phyloP scores from a whole-genome alignment of 2,797 vertebrate genomes.

The Esox masquinongy region DNA sequence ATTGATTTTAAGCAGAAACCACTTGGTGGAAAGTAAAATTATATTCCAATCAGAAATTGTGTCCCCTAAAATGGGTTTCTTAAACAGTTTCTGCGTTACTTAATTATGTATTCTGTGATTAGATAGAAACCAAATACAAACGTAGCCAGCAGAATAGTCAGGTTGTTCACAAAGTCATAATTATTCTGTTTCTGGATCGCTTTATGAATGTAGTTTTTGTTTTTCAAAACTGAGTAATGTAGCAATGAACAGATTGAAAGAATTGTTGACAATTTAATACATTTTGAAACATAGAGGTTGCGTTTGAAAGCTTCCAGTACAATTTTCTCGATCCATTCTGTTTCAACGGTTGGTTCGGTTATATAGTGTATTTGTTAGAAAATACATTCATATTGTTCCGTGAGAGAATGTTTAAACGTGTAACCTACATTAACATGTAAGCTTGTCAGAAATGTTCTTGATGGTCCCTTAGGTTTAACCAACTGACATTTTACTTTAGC shows the following conservation, averaged over 20 bases:
- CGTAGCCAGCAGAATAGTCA: conserved; percentile 46
- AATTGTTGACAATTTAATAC: not conserved
- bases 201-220: not conserved
- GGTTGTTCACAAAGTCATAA: conserved; percentile 33
- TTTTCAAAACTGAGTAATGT: not conserved
- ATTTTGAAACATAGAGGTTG: conserved; percentile 10
- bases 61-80: conserved; percentile 13
- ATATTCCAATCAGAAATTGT: conserved; percentile 11
- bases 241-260: not conserved
- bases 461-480: conserved; percentile 16
- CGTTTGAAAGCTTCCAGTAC: conserved; percentile 36
- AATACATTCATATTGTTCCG: conserved; percentile 3
- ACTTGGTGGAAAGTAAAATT: not conserved
- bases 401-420: not conserved
- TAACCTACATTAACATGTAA: conserved; percentile 9
- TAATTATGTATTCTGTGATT: conserved; percentile 38
- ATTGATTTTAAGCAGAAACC: conserved; percentile 5
- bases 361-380: not conserved
- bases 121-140: conserved; percentile 63
- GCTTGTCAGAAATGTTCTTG: conserved; percentile 10
- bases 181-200: not conserved
- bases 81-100: conserved; percentile 2
- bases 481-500: conserved; percentile 16
- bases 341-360: not conserved
- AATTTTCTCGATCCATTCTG: conserved; percentile 10